Evolutionary conservation across 2,888 invertebrate genomes (phyloP).

Genomic region (Torymus texanus): DNA sequence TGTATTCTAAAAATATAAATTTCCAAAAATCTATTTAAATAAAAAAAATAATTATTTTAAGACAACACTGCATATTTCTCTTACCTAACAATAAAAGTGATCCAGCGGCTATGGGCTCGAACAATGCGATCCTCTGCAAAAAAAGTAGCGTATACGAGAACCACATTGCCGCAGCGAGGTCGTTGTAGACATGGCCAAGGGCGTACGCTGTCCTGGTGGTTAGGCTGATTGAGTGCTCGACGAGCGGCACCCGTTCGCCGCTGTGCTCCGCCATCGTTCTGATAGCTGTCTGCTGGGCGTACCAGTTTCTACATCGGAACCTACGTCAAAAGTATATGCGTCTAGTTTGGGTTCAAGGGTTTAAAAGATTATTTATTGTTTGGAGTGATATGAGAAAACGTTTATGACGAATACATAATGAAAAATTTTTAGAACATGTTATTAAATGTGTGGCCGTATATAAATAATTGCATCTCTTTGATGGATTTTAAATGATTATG

Average conservation of each 20-base stretch:
- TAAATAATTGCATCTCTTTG: too few species aligned
- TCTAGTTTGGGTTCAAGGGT: too few species aligned
- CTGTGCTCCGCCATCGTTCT: constrained; percentile 33
- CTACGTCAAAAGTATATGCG: constrained; percentile 3
- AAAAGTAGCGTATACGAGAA: constrained; percentile 75
- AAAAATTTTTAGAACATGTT: not conserved
- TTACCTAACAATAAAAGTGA: constrained; percentile 70
- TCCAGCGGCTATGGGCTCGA: constrained; percentile 71
- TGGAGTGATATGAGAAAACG: too few species aligned
- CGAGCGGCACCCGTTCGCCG: constrained; percentile 32
- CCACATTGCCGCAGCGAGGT: constrained; percentile 76
- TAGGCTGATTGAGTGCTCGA: constrained; percentile 35
- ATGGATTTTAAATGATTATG: too few species aligned
- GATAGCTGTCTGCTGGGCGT: not conserved
- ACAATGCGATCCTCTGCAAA: constrained; percentile 70
- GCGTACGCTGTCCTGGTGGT: constrained; percentile 71
- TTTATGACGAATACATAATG: not conserved
- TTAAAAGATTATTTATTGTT: too few species aligned
- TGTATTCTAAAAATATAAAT: too few species aligned
- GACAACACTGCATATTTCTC: not conserved
- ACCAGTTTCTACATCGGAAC: constrained; percentile 45
- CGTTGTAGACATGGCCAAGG: constrained; percentile 75
- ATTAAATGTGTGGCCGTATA: too few species aligned
- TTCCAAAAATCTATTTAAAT: too few species aligned
- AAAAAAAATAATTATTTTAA: too few species aligned